Percentiles rank a stretch among this genome's conserved stretches.
phyloP scores from a whole-genome alignment of 2,113 vertebrate genomes.

The Lepisosteus oculatus region DNA sequence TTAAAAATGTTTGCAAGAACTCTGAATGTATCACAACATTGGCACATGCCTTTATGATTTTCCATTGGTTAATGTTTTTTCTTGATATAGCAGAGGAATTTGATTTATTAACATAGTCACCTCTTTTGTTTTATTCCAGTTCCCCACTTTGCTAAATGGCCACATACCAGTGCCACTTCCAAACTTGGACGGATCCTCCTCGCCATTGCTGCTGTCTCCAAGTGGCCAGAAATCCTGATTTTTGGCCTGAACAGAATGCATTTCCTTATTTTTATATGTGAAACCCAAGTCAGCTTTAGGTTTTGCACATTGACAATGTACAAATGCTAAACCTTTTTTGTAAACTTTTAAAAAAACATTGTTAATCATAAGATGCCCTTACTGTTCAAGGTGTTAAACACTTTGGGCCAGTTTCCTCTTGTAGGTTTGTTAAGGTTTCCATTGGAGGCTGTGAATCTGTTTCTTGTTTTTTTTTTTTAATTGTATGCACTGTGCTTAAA shows the following conservation, averaged over 20 bases:
- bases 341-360: background rate
- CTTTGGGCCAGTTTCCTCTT: background rate
- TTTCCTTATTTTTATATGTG: background rate
- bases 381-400: conserved; percentile 6
- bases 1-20: background rate
- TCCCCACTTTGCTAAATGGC: conserved; percentile 88
- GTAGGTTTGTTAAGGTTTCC: conserved; percentile 23
- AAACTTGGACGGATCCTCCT: conserved; percentile 83
- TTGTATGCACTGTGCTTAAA: conserved; percentile 82
- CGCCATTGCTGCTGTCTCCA: conserved; percentile 83
- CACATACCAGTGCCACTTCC: conserved; percentile 86
- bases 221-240: conserved; percentile 87
- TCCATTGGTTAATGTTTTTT: too few relatives aligned
- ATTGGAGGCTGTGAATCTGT: conserved; percentile 66
- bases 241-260: conserved; percentile 9
- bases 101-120: too few relatives aligned
- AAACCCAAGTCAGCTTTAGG: background rate
- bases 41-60: too few relatives aligned
- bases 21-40: too few relatives aligned
- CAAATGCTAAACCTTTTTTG: conserved; percentile 3
- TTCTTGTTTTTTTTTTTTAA: conserved; percentile 58
- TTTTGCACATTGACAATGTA: conserved; percentile 4
- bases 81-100: too few relatives aligned
- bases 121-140: conserved; percentile 62
- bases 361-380: background rate